Conservation (phyloP, 2,888 invertebrate genomes). For the Orchestes rusci region DNA sequence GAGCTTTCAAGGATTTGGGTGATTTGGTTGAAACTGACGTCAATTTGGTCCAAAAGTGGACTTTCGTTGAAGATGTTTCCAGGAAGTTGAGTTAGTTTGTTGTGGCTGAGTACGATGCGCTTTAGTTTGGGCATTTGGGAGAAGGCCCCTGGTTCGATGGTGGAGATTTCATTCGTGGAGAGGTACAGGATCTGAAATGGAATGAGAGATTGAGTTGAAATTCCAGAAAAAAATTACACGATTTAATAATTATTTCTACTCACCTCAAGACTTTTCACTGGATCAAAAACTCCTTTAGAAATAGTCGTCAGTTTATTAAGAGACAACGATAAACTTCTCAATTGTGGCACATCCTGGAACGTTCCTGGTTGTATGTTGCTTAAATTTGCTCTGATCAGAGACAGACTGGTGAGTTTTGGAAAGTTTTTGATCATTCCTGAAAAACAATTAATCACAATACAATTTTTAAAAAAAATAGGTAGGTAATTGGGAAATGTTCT, state of each 20-base stretch:
- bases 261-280: slow-evolving; percentile 23
- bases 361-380: slow-evolving; percentile 29
- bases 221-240: not conserved
- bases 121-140: slow-evolving; percentile 27
- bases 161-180: slow-evolving; percentile 30
- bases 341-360: slow-evolving; percentile 30
- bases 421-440: slow-evolving; percentile 32
- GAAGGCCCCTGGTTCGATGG: slow-evolving; percentile 30
- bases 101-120: slow-evolving; percentile 32
- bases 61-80: slow-evolving; percentile 29
- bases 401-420: slow-evolving; percentile 26
- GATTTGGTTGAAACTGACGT: slow-evolving; percentile 31
- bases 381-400: slow-evolving; percentile 31
- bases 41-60: slow-evolving; percentile 24
- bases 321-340: slow-evolving; percentile 30
- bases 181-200: slow-evolving; percentile 30
- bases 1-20: slow-evolving; percentile 18
- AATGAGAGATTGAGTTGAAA: slow-evolving; percentile 14
- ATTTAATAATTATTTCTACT: slow-evolving; percentile 1
- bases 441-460: too few relatives aligned
- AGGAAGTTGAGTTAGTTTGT: slow-evolving; percentile 27
- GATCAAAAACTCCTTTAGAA: slow-evolving; percentile 28
- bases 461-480: too few relatives aligned
- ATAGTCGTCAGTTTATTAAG: slow-evolving; percentile 31
- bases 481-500: too few relatives aligned